Conservation (phyloP, 2,888 invertebrate species). For the Rhogogaster chlorosoma region DNA sequence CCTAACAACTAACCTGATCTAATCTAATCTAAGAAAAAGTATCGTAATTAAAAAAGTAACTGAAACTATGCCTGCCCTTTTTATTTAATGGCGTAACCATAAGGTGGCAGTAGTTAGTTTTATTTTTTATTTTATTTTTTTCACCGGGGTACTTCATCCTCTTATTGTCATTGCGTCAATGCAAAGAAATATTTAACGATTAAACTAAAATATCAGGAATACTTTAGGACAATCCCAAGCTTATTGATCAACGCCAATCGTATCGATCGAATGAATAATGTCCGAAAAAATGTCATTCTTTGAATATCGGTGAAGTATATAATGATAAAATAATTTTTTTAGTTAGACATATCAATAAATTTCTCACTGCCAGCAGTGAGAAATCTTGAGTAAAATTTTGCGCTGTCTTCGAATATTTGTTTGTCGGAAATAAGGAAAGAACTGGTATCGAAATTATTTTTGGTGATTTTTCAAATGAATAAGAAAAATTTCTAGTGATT, state of each 20-base stretch:
- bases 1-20: constrained; percentile 39
- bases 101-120: constrained; percentile 25
- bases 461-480: background rate
- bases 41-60: constrained; percentile 39
- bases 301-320: constrained; percentile 53
- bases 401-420: background rate
- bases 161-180: constrained; percentile 53
- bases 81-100: constrained; percentile 20
- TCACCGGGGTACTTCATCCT: constrained; percentile 55
- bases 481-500: background rate
- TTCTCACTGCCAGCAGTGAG: constrained; percentile 45
- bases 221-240: constrained; percentile 11
- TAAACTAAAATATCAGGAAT: constrained; percentile 39
- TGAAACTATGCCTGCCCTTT: constrained; percentile 7
- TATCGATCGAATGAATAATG: background rate
- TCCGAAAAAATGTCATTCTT: background rate
- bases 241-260: background rate
- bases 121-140: constrained; percentile 39
- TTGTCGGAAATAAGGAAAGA: background rate
- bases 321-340: constrained; percentile 36
- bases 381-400: background rate
- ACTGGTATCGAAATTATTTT: too few relatives aligned
- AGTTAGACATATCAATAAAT: background rate
- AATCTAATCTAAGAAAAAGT: constrained; percentile 46
- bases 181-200: constrained; percentile 34